A percentile compares a stretch with the other conserved stretches of the same genome.
These are phyloP conservation scores for Meles meles DNA, from an alignment of 2,113 vertebrate genomes.

Conservation along the genomic window DNA sequence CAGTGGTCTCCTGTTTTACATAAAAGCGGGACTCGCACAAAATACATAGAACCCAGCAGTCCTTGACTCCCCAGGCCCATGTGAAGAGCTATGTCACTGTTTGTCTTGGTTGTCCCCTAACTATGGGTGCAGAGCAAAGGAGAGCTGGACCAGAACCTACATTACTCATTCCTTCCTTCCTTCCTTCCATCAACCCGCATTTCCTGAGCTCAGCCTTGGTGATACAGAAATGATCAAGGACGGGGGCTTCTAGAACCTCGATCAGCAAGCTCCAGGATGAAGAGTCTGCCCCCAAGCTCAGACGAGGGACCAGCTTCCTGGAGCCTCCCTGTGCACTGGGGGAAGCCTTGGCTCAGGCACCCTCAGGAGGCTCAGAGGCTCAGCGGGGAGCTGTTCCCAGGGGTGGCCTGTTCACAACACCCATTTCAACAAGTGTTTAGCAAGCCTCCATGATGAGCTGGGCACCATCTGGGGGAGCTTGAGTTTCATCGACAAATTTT, in stretches of 20 bases:
- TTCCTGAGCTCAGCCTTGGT: background rate
- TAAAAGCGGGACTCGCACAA: background rate
- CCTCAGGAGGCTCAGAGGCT: background rate
- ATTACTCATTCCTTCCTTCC: background rate
- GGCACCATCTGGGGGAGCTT: background rate
- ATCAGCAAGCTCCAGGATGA: background rate
- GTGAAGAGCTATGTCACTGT: background rate
- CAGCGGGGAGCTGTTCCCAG: background rate
- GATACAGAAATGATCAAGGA: background rate
- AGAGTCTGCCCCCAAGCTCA: background rate
- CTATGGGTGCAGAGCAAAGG: background rate
- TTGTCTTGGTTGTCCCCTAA: background rate
- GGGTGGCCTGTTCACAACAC: background rate
- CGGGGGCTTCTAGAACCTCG: background rate
- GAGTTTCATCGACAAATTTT: background rate
- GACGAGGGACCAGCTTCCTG: background rate
- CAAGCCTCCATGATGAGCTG: background rate
- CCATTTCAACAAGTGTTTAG: background rate
- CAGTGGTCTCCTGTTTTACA: background rate
- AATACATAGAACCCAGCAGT: background rate
- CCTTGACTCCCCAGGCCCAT: rapidly evolving
- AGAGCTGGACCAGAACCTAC: background rate
- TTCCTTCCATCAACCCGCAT: background rate
- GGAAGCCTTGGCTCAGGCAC: background rate
- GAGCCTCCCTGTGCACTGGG: rapidly evolving